These are phyloP conservation scores for Hyles euphorbiae DNA, from an alignment of 1,140 invertebrate species.

Conservation along the genomic window DNA sequence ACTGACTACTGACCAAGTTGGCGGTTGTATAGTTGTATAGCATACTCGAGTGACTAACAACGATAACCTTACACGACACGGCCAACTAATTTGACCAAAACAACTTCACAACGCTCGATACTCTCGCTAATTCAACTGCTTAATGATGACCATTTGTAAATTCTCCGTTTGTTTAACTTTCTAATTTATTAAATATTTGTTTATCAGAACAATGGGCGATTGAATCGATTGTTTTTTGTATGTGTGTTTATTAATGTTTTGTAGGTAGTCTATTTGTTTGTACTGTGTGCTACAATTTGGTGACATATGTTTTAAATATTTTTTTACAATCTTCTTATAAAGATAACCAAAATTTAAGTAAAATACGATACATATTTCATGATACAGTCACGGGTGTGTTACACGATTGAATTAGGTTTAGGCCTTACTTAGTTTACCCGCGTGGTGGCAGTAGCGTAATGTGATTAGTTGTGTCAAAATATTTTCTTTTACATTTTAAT, in stretches of 20 bases:
- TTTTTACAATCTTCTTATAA: too few relatives aligned
- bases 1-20: constrained; percentile 25
- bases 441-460: too few relatives aligned
- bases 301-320: too few relatives aligned
- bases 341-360: too few relatives aligned
- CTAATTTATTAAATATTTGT: constrained; percentile 4
- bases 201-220: constrained; percentile 17
- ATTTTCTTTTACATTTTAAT: too few relatives aligned
- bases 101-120: constrained; percentile 15
- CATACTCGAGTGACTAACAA: constrained; percentile 11
- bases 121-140: background rate
- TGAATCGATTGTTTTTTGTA: constrained; percentile 9
- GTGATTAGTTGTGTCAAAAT: too few relatives aligned
- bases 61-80: constrained; percentile 8
- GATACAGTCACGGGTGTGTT: too few relatives aligned
- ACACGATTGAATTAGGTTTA: too few relatives aligned
- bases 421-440: too few relatives aligned
- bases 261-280: background rate
- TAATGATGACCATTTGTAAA: constrained; percentile 6
- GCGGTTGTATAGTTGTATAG: constrained; percentile 34
- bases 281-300: too few relatives aligned
- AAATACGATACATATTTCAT: too few relatives aligned
- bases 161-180: background rate
- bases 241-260: constrained; percentile 10
- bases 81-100: constrained; percentile 13